These are phyloP conservation scores for Pelecanus crispus DNA, from an alignment of 2,113 vertebrate genomes.

Conservation along the genomic window DNA sequence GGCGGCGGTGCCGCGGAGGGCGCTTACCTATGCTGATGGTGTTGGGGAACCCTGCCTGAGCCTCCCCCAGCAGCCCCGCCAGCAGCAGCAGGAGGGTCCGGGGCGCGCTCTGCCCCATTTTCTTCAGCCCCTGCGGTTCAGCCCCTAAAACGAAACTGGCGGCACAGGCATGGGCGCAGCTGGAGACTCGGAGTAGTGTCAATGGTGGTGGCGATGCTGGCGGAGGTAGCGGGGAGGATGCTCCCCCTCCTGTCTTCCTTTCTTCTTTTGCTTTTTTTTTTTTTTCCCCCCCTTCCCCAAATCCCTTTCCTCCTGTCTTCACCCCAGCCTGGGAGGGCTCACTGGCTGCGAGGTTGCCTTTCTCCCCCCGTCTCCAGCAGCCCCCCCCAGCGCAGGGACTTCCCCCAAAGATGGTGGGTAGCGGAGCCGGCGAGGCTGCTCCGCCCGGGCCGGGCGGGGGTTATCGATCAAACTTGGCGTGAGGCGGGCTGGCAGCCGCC, in stretches of 20 bases:
- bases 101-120: constrained; percentile 86
- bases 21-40: constrained; percentile 97
- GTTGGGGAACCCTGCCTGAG: constrained; percentile 90
- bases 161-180: constrained; percentile 80
- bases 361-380: constrained; percentile 30
- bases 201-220: constrained; percentile 18
- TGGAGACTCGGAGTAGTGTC: constrained; percentile 61
- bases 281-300: neutral
- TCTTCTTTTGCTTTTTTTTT: neutral
- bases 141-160: constrained; percentile 79
- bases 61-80: constrained; percentile 83
- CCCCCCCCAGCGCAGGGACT: constrained; percentile 51
- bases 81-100: constrained; percentile 79
- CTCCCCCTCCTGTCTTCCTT: neutral
- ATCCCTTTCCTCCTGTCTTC: constrained; percentile 49
- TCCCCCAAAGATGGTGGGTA: constrained; percentile 82
- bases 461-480: constrained; percentile 91
- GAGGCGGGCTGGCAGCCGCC: constrained; percentile 79
- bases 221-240: neutral
- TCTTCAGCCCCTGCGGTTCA: constrained; percentile 79
- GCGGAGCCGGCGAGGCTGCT: constrained; percentile 69
- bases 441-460: constrained; percentile 82
- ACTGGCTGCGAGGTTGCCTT: constrained; percentile 58
- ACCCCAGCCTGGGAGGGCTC: constrained; percentile 68
- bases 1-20: neutral